Percentiles rank a stretch among this genome's conserved stretches.
Conservation (phyloP, 2,797 vertebrate species). For the Syndactyla subalaris region DNA sequence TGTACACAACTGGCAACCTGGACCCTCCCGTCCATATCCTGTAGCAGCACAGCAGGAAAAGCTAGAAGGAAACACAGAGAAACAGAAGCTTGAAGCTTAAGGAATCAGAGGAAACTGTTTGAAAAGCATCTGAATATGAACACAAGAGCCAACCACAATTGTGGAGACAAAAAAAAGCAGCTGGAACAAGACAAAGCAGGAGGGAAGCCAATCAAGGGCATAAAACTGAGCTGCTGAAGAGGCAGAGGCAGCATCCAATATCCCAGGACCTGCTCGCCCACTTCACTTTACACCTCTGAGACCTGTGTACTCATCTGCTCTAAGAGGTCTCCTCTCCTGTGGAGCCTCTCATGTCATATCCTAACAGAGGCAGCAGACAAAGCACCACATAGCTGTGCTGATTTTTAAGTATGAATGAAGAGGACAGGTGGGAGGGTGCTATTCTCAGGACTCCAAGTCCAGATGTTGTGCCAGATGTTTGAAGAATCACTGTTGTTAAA, state of each 20-base stretch:
- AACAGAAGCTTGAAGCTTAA: background rate
- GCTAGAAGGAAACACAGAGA: background rate
- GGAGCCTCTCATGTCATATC: background rate
- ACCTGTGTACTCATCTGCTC: background rate
- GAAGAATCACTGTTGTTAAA: background rate
- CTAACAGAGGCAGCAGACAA: background rate
- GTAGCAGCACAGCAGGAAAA: background rate
- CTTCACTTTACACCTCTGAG: background rate
- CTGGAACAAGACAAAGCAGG: background rate
- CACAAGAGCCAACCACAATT: background rate
- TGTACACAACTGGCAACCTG: background rate
- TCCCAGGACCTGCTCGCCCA: background rate
- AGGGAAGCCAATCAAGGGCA: background rate
- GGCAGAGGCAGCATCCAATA: background rate
- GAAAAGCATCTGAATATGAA: background rate
- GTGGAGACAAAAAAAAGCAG: background rate
- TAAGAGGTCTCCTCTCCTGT: background rate
- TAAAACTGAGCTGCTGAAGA: background rate
- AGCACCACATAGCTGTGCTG: accelerated
- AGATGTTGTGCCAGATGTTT: slow-evolving; percentile 10
- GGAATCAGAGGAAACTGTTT: background rate
- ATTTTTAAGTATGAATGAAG: background rate
- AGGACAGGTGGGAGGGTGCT: background rate
- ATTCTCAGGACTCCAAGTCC: background rate
- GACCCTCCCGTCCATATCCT: background rate